A percentile compares a stretch with the other conserved stretches of the same genome.
Conservation (phyloP, 2,888 invertebrate species). For the Dasysyrphus tricinctus region DNA sequence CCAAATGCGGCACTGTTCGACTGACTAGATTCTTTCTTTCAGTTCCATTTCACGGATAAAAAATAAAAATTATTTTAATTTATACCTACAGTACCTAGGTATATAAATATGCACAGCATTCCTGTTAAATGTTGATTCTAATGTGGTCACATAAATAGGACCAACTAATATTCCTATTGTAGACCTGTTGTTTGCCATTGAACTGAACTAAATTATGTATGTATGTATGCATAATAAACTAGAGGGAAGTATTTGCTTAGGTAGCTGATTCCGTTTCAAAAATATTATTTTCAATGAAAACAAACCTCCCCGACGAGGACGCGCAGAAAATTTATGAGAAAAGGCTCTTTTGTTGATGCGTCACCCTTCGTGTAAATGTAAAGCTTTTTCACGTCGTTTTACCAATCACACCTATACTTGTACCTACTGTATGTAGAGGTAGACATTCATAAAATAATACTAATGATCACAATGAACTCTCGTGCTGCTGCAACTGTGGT, state of each 20-base stretch:
- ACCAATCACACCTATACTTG: background rate
- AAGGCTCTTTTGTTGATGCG: conserved; percentile 34
- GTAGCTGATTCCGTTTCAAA: background rate
- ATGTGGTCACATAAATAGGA: too few species aligned
- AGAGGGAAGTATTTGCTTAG: background rate
- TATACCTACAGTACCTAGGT: too few species aligned
- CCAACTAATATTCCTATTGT: background rate
- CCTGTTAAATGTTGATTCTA: too few species aligned
- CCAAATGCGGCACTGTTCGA: too few species aligned
- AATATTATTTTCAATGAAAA: conserved; percentile 44
- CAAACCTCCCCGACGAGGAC: conserved; percentile 47
- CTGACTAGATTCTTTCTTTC: too few species aligned
- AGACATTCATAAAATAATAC: conserved; percentile 20
- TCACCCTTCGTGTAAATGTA: conserved; percentile 56
- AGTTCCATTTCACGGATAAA: too few species aligned
- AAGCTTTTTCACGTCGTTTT: conserved; percentile 43
- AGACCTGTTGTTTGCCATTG: conserved; percentile 46
- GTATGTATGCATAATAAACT: background rate
- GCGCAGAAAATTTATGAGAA: conserved; percentile 50
- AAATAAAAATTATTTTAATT: too few species aligned
- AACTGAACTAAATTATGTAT: background rate
- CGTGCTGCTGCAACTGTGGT: conserved; percentile 25
- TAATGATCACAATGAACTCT: conserved; percentile 74
- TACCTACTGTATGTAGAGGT: background rate
- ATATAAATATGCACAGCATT: too few species aligned